Conservation (phyloP, 2,113 vertebrate genomes). For the Nanger granti region DNA sequence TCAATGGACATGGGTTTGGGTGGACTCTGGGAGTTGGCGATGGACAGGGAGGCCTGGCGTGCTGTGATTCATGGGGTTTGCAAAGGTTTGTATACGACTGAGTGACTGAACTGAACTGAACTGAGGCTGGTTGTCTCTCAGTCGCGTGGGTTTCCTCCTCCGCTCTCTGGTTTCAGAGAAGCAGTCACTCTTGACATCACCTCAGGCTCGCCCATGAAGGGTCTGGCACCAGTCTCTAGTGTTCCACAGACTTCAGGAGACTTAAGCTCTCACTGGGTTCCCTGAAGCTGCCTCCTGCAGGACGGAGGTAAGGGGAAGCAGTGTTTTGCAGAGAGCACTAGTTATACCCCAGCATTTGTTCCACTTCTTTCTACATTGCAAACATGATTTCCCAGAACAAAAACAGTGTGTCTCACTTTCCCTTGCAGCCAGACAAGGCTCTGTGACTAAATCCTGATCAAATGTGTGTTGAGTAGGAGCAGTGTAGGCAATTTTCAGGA, state of each 20-base stretch:
- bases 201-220: neutral
- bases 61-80: rapidly evolving
- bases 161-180: neutral
- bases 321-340: neutral
- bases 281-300: neutral
- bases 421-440: neutral
- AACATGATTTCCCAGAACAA: neutral
- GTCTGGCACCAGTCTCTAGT: neutral
- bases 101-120: neutral
- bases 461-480: neutral
- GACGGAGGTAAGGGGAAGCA: neutral
- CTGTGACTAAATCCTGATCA: neutral
- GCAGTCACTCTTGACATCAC: neutral
- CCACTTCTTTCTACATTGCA: neutral
- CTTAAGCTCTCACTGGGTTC: neutral
- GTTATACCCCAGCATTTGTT: neutral
- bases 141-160: neutral
- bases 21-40: rapidly evolving
- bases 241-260: neutral
- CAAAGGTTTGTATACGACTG: neutral
- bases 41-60: neutral
- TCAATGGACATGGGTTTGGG: neutral
- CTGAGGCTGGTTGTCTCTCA: neutral
- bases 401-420: neutral
- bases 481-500: neutral